Evolutionary conservation across 2,888 invertebrate species (phyloP).

Genomic region (Endomychus coccineus): DNA sequence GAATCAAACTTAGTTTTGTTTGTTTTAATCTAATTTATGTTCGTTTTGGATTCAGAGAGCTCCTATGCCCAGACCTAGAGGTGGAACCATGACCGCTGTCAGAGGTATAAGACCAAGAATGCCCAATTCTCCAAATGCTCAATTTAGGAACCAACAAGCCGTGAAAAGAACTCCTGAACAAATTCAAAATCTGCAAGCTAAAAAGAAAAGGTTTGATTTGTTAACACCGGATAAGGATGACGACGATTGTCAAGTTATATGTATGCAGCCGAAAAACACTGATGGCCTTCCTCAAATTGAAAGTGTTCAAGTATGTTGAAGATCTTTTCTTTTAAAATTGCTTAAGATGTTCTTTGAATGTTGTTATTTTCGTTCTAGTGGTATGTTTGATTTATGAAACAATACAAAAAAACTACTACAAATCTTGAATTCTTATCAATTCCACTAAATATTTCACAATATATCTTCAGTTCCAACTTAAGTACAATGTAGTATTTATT

Average conservation of each 20-base stretch:
- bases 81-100: conserved; percentile 19
- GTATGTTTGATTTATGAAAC: too few species aligned
- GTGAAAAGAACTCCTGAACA: conserved; percentile 38
- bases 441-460: too few species aligned
- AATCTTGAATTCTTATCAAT: too few species aligned
- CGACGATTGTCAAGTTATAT: conserved; percentile 68
- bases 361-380: too few species aligned
- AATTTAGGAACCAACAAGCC: conserved; percentile 25
- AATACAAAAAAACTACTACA: too few species aligned
- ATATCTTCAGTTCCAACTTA: too few species aligned
- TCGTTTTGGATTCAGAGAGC: conserved; percentile 21
- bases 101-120: conserved; percentile 27
- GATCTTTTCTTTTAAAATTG: conserved; percentile 3
- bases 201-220: conserved; percentile 55
- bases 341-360: too few species aligned
- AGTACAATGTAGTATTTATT: too few species aligned
- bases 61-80: conserved; percentile 30
- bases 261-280: conserved; percentile 64
- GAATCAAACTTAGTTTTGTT: too few species aligned
- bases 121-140: conserved; percentile 23
- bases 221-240: conserved; percentile 64
- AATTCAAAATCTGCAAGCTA: conserved; percentile 30
- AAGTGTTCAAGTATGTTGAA: conserved; percentile 57
- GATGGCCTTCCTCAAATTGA: conserved; percentile 64
- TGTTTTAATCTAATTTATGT: too few species aligned